Conservation (phyloP, 2,888 invertebrate species). For the Parasteatoda lunata region DNA sequence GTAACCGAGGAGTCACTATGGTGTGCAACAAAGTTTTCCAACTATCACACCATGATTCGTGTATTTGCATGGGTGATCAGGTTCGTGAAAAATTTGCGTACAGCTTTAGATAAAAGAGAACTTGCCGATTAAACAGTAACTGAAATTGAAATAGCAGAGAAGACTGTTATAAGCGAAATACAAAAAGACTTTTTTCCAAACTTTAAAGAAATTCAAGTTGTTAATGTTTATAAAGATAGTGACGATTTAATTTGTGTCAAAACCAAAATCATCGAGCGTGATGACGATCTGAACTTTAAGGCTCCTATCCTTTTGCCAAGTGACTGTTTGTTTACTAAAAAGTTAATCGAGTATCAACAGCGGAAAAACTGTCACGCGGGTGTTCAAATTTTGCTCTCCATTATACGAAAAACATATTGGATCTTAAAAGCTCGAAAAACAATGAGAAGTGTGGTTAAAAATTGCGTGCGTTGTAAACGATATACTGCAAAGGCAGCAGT, state of each 20-base stretch:
- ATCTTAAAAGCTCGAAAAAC: not conserved
- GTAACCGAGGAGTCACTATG: not conserved
- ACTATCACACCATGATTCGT: constrained; percentile 11
- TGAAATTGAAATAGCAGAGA: constrained; percentile 3
- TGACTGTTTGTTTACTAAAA: not conserved
- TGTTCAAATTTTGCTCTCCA: constrained; percentile 6
- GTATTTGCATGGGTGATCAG: not conserved
- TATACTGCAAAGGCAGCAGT: not conserved
- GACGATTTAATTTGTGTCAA: constrained; percentile 9
- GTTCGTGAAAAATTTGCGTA: not conserved
- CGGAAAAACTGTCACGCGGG: not conserved
- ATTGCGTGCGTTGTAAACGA: not conserved
- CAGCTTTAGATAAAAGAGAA: not conserved
- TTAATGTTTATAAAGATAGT: constrained; percentile 2
- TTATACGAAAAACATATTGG: not conserved
- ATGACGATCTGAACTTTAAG: not conserved
- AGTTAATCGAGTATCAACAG: constrained; percentile 8
- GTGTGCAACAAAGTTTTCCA: constrained; percentile 1
- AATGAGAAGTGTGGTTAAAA: not conserved
- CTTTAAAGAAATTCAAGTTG: not conserved
- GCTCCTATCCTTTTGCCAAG: not conserved
- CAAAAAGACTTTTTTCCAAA: not conserved
- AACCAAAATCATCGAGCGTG: constrained; percentile 14
- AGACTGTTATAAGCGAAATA: not conserved
- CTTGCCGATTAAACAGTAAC: not conserved